Conservation (phyloP, 2,113 vertebrate genomes). For the Coptodon bakossiorum region DNA sequence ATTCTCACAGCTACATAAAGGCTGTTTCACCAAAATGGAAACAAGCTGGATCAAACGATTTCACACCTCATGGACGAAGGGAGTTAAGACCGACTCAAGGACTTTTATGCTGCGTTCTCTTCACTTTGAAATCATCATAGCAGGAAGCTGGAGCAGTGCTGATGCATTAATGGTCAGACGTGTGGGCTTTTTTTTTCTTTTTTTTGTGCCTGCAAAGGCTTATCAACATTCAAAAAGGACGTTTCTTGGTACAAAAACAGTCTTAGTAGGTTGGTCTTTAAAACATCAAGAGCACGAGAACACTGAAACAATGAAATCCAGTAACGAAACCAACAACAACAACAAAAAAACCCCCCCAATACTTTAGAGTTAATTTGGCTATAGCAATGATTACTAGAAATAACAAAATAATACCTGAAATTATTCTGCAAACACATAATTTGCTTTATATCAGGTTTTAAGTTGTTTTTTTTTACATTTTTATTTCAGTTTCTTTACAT, state of each 20-base stretch:
- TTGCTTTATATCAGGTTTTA: neutral
- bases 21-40: conserved; percentile 19
- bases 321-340: neutral
- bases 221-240: neutral
- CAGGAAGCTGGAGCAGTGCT: neutral
- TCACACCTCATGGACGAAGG: conserved; percentile 31
- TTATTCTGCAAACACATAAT: neutral
- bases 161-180: neutral
- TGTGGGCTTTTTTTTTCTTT: neutral
- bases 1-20: conserved; percentile 3
- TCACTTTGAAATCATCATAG: conserved; percentile 15
- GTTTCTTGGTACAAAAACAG: neutral
- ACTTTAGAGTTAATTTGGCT: neutral
- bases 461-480: accelerated
- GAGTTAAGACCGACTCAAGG: neutral
- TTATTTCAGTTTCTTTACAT: neutral
- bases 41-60: conserved; percentile 51
- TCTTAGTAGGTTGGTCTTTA: neutral
- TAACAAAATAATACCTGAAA: neutral
- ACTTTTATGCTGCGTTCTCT: neutral
- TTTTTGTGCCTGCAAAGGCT: neutral
- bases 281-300: neutral
- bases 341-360: neutral
- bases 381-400: neutral
- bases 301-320: neutral